Percentiles rank a stretch among this genome's conserved stretches.
Evolutionary conservation across 2,888 invertebrate species (phyloP).

Genomic region (Macrophya alboannulata): DNA sequence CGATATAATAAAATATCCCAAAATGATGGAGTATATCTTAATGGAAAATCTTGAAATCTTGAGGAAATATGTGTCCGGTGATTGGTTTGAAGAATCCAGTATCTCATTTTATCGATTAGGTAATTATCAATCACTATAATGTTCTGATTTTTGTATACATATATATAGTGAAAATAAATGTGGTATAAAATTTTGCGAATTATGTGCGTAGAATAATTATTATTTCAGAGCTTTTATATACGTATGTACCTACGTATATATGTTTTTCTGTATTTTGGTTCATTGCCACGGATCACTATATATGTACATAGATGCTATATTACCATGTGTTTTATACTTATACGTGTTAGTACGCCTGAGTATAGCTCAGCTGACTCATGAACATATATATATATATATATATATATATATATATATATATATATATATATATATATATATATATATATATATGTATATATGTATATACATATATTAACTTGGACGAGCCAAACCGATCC

Average conservation of each 20-base stretch:
- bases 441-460: constrained; percentile 43
- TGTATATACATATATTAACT: constrained; percentile 43
- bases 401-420: constrained; percentile 40
- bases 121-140: neutral
- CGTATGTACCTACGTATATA: neutral
- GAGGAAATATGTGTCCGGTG: too few species aligned
- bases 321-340: constrained; percentile 7
- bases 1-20: neutral
- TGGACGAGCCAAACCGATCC: constrained; percentile 29
- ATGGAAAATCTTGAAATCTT: too few species aligned
- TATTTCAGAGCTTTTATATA: neutral
- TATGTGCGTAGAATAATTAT: neutral
- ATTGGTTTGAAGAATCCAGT: too few species aligned
- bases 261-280: constrained; percentile 49
- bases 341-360: neutral
- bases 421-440: constrained; percentile 46
- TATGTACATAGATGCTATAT: neutral
- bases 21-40: neutral
- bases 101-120: neutral
- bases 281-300: constrained; percentile 55
- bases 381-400: constrained; percentile 45
- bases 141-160: neutral
- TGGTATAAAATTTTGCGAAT: neutral
- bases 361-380: constrained; percentile 57
- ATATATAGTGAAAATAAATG: neutral